Base-by-base conservation (phyloP, 2,888 invertebrate species). In the Stratiomys singularior region DNA sequence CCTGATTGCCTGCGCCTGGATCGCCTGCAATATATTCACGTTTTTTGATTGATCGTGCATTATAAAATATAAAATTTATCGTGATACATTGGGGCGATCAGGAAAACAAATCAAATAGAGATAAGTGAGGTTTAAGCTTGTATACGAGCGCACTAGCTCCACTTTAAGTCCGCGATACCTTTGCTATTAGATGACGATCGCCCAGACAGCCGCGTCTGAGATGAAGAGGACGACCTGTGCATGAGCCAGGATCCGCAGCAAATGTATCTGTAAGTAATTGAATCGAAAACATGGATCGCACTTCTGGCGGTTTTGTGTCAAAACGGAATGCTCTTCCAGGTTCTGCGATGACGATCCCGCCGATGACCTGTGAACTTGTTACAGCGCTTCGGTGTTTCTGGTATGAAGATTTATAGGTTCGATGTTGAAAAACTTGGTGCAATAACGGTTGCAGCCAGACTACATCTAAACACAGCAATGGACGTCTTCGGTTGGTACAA, bases 11-110 rank as follows among this genome's bases (percentile, higher is more conserved):
- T 77, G 79, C 77, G 63, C 78, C 52, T 77, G 27, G 13, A 37
- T 69, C 28, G n/a, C 69, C 28, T 27, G 18, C 60, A 69, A 80
- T 63, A 67, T 77, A 80, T 78, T 80, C 85, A 85, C 85, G 85
- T 84, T 86, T 86, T 86, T 86, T 86, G 86, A 86, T 86, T 86
- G 86, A 86, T 86, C 86, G 86, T 86, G 86, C 86, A 86, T 86
- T 85, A 85, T 86, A 86, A 86, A 86, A 86, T 86, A 86, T 85
- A 86, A 86, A 71, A 86, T 86, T 85, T 85, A 86, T 86, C 86
- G 86, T 87, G 86, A 87, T 87, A 87, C 86, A 87, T 86, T 85
- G 85, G 81, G 86, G 86, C 86, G 86, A 87, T 87, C 86, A 87
- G 86, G 86, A 85, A 83, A 84, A 69, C 77, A 77, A 77, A 77